These are phyloP conservation scores for Mesorhabditis spiculigera DNA, from an alignment of 2,888 invertebrate genomes.

Conservation along the genomic window DNA sequence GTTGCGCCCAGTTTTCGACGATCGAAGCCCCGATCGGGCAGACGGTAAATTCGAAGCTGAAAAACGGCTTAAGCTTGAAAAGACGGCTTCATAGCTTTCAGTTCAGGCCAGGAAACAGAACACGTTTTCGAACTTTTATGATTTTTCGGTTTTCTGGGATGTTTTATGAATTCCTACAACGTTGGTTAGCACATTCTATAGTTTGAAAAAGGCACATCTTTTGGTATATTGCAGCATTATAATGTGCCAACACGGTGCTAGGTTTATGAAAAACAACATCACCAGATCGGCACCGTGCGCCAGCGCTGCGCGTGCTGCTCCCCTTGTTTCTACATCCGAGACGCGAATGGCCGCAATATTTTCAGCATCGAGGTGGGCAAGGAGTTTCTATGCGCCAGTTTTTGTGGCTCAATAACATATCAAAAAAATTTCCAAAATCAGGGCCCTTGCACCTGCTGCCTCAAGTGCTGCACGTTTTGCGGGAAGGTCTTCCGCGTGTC, in stretches of 20 bases:
- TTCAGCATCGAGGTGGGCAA: slow-evolving; percentile 72
- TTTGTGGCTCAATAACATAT: background rate
- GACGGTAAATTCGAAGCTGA: slow-evolving; percentile 10
- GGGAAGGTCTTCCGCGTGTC: slow-evolving; percentile 1
- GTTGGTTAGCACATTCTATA: too few species aligned
- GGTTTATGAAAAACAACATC: too few species aligned
- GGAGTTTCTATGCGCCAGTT: background rate
- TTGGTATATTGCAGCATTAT: too few species aligned
- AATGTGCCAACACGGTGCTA: too few species aligned
- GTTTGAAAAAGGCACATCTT: too few species aligned
- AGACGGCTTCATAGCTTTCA: background rate
- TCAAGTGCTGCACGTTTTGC: slow-evolving; percentile 4
- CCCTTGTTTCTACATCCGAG: slow-evolving; percentile 73
- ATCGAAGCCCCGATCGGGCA: slow-evolving; percentile 43
- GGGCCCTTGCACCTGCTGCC: background rate
- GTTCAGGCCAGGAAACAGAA: background rate
- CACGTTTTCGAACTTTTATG: background rate
- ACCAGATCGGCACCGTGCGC: slow-evolving; percentile 55
- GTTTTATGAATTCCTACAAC: too few species aligned
- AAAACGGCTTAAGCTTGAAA: background rate
- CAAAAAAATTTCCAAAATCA: background rate
- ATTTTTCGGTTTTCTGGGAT: too few species aligned
- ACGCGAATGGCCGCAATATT: slow-evolving; percentile 74
- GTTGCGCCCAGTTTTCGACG: slow-evolving; percentile 32
- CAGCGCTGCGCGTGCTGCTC: slow-evolving; percentile 57